Evolutionary conservation across 2,888 invertebrate species (phyloP).

Genomic region (Andricus curvator): DNA sequence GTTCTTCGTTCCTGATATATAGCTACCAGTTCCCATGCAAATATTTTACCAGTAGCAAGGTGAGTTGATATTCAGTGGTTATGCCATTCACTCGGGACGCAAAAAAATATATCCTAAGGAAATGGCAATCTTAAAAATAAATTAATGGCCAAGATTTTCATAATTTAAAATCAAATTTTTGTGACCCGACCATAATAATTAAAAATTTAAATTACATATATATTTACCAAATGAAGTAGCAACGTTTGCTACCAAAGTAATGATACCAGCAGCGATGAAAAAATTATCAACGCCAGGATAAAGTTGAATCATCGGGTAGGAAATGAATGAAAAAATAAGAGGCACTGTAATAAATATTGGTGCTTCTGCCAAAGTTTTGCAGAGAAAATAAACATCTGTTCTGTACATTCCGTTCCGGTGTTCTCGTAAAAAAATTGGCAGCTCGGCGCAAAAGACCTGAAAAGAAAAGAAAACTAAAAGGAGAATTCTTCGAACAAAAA

Average conservation of each 20-base stretch:
- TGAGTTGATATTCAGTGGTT: neutral
- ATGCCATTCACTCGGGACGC: neutral
- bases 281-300: slow-evolving; percentile 85
- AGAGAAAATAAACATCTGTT: slow-evolving; percentile 93
- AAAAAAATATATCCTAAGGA: neutral
- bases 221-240: slow-evolving; percentile 91
- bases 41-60: slow-evolving; percentile 28
- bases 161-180: neutral
- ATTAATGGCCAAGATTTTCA: neutral
- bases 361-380: slow-evolving; percentile 93
- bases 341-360: slow-evolving; percentile 93
- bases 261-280: slow-evolving; percentile 86
- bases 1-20: slow-evolving; percentile 19
- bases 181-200: too few relatives aligned
- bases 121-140: neutral
- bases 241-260: slow-evolving; percentile 91
- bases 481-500: neutral
- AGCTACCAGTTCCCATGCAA: slow-evolving; percentile 1
- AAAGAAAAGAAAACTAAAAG: slow-evolving; percentile 41
- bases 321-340: slow-evolving; percentile 88
- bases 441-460: slow-evolving; percentile 93
- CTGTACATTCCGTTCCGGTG: slow-evolving; percentile 94
- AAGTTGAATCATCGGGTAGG: slow-evolving; percentile 94
- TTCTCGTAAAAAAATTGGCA: slow-evolving; percentile 93
- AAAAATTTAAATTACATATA: neutral